phyloP scores from a whole-genome alignment of 2,888 invertebrate species.

The Geotrupes spiniger region DNA sequence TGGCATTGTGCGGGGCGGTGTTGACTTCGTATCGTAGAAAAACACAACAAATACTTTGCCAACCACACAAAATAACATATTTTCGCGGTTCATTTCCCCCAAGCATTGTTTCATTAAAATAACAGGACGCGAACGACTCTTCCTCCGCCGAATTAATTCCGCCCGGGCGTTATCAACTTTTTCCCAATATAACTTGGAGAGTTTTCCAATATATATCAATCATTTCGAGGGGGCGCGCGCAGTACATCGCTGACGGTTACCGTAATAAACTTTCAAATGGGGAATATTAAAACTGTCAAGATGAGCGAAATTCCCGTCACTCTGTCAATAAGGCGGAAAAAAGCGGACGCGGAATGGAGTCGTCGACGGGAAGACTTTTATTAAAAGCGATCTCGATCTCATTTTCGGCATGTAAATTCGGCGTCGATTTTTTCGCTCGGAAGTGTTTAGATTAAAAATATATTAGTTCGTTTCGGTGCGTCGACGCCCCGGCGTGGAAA shows the following conservation, averaged over 20 bases:
- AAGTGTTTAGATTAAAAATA: too few species aligned
- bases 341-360: constrained; percentile 11
- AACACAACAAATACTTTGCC: too few species aligned
- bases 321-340: constrained; percentile 15
- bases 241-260: constrained; percentile 5
- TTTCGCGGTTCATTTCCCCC: too few species aligned
- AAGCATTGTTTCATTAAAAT: too few species aligned
- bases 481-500: too few species aligned
- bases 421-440: constrained; percentile 15
- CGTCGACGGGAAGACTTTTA: constrained; percentile 16
- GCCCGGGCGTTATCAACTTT: constrained; percentile 1
- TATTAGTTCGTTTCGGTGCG: too few species aligned
- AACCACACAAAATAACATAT: too few species aligned
- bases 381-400: constrained; percentile 16
- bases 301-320: constrained; percentile 15
- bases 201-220: constrained; percentile 7
- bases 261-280: constrained; percentile 13
- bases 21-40: too few species aligned
- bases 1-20: too few species aligned
- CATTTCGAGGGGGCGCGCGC: background rate
- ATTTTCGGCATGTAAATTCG: constrained; percentile 11
- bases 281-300: constrained; percentile 18
- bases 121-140: background rate
- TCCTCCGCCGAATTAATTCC: constrained; percentile 1
- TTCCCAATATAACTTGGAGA: constrained; percentile 5